Conservation (phyloP, 1,140 invertebrate genomes). For the Anthonomus grandis region DNA sequence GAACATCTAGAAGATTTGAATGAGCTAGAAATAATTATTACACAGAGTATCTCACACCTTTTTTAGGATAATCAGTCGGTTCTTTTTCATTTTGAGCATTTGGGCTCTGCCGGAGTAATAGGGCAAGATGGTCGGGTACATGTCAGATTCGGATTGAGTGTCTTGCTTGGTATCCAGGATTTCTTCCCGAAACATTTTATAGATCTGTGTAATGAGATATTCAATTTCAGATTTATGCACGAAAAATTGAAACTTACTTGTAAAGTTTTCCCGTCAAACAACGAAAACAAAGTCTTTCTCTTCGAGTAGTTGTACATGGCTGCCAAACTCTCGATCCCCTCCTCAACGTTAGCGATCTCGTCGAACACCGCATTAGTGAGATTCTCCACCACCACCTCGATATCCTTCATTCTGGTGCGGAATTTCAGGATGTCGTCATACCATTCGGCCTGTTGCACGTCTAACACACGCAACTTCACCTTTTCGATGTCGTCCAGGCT, state of each 20-base stretch:
- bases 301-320: constrained; percentile 67
- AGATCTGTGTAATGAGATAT: too few relatives aligned
- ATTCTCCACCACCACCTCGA: constrained; percentile 70
- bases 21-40: background rate
- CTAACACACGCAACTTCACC: constrained; percentile 62
- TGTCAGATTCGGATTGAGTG: constrained; percentile 59
- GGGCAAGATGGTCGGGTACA: constrained; percentile 63
- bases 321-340: constrained; percentile 66
- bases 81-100: constrained; percentile 61
- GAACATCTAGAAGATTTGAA: constrained; percentile 52
- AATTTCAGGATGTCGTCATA: constrained; percentile 73
- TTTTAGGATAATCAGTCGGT: constrained; percentile 58
- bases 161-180: constrained; percentile 71
- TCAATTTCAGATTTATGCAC: too few relatives aligned
- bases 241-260: constrained; percentile 24
- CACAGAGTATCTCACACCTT: constrained; percentile 45
- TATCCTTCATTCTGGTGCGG: constrained; percentile 59
- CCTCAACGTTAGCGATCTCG: constrained; percentile 66
- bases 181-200: constrained; percentile 73
- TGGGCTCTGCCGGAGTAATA: constrained; percentile 67
- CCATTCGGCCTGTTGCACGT: constrained; percentile 68
- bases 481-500: constrained; percentile 59
- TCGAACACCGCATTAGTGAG: constrained; percentile 65
- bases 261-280: constrained; percentile 62
- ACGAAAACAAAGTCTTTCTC: constrained; percentile 58